These are phyloP conservation scores for Campylomormyrus numenius DNA, from an alignment of 2,113 vertebrate genomes.

Conservation along the genomic window DNA sequence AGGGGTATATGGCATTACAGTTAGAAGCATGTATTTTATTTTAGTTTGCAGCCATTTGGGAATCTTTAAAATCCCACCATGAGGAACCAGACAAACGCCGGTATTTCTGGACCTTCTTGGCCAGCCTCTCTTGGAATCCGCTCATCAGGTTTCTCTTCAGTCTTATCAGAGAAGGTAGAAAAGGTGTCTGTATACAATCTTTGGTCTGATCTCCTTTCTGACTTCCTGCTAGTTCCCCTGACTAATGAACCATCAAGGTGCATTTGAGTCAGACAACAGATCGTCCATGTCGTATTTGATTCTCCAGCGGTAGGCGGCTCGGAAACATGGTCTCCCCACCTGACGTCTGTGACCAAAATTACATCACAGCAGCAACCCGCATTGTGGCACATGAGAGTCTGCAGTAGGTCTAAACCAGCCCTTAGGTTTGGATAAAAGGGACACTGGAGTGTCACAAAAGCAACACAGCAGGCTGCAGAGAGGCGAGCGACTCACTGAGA, in stretches of 20 bases:
- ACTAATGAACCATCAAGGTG: neutral
- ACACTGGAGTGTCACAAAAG: neutral
- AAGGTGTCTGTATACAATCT: neutral
- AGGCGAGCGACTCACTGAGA: constrained; percentile 70
- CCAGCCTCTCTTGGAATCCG: neutral
- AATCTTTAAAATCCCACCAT: neutral
- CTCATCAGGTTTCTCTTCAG: neutral
- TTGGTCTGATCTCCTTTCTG: neutral
- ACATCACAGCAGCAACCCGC: neutral
- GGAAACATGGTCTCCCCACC: neutral
- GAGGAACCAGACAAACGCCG: neutral
- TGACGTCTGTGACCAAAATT: neutral
- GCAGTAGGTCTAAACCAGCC: neutral
- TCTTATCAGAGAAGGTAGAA: neutral
- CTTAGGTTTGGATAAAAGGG: neutral
- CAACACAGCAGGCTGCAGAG: neutral
- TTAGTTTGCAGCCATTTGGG: neutral
- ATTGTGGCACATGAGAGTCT: neutral
- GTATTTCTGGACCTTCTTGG: neutral
- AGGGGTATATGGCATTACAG: neutral
- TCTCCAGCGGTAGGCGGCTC: neutral
- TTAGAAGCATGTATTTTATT: neutral
- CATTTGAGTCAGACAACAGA: neutral
- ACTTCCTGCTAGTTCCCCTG: neutral
- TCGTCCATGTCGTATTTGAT: neutral